These are phyloP conservation scores for Glaucopsyche alexis DNA, from an alignment of 2,888 invertebrate species.

Conservation along the genomic window DNA sequence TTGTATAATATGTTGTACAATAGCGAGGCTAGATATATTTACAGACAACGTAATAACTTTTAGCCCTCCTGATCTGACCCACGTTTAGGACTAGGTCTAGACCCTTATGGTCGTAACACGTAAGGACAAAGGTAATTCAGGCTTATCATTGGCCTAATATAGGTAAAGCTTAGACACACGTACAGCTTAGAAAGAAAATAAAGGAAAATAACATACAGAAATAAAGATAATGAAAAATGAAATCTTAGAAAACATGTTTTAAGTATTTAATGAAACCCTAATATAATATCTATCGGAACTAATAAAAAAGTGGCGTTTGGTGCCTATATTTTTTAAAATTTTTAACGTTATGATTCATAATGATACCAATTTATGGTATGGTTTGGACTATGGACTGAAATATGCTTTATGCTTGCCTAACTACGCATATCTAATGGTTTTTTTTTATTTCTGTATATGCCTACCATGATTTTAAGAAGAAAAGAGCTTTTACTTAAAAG, in stretches of 20 bases:
- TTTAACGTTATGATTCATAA: too few relatives aligned
- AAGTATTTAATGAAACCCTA: too few relatives aligned
- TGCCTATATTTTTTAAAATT: too few relatives aligned
- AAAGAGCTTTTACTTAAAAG: not conserved
- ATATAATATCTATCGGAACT: too few relatives aligned
- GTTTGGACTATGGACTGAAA: too few relatives aligned
- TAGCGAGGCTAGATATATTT: not conserved
- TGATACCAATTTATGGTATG: too few relatives aligned
- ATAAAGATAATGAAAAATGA: too few relatives aligned
- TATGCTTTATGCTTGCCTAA: not conserved
- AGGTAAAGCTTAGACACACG: not conserved
- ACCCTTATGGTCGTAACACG: not conserved
- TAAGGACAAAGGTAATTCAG: not conserved
- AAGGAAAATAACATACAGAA: too few relatives aligned
- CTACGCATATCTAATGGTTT: not conserved
- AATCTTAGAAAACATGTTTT: too few relatives aligned
- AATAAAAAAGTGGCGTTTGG: too few relatives aligned
- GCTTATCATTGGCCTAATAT: not conserved
- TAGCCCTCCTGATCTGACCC: not conserved
- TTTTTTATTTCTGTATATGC: not conserved
- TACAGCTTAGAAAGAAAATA: too few relatives aligned
- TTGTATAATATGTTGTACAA: too few relatives aligned
- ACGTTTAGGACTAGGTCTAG: not conserved
- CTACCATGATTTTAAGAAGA: not conserved
- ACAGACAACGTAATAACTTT: not conserved